Evolutionary conservation across 2,797 vertebrate genomes (phyloP), one percentile per base, ranked within the genome.

Genomic region (Xenops minutus): DNA sequence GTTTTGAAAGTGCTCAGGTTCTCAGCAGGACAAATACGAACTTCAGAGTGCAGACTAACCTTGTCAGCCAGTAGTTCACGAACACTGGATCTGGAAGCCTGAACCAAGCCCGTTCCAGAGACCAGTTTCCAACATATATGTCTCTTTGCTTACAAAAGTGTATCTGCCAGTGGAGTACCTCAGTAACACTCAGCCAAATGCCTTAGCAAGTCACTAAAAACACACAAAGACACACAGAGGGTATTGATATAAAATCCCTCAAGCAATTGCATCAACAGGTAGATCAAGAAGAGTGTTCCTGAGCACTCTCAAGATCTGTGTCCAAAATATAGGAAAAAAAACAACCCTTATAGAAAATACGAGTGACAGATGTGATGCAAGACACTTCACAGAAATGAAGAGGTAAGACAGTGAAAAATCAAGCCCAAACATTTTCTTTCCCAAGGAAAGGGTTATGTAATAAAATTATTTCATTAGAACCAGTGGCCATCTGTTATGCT

Each of bases 391-490:
- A 73, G 63, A 89, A 93, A 43, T 67, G 34, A 67, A 89, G 55
- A 80, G 20, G 20, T 36, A 77, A 77, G 26, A 62, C 16, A 32
- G 21, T 49, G 58, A 80, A 84, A 84, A 89, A 72, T 44, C 37
- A 73, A 75, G 46, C 2, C 9, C 30, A 54, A 85, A 55, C 16
- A 5, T 85, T 72, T 85, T 91, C 15, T 62, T 72, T 83, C n/a
- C 30, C 22, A 49, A 48, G 39, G 24, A 77, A 75, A 85, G 5
- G 32, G 29, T 80, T 62, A 81, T 56, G 19, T 72, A 80, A 89
- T 72, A 43, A 2, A 74, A 91, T 94, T 86, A 89, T 66, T 88
- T 89, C 44, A 56, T 96, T 74, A 69, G 49, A 92, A 83, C n/a
- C 34, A 84, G 34, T 19, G n/a, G 21, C 67, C 79, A 88, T 93